Evolutionary conservation across 2,797 vertebrate genomes (phyloP), one percentile per base, ranked within the genome.

Genomic region (Cichlasoma orientale): DNA sequence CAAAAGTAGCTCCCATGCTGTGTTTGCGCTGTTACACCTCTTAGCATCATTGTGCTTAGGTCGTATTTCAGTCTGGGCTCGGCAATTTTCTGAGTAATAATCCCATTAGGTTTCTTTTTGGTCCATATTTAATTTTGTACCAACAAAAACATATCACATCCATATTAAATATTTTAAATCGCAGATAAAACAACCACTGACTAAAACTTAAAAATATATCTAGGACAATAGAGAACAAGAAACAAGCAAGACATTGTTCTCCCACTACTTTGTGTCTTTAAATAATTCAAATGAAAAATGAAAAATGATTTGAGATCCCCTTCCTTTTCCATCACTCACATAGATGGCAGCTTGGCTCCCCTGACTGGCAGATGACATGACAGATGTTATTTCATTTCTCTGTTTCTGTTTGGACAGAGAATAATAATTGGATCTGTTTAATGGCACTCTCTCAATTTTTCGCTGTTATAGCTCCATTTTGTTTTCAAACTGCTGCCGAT

Each of bases 351-450:
- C 79, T 80, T 75, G 86, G 85, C 88, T 91, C 74, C 76, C 80
- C 61, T 90, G 86, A 91, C 78, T 89, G 90, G 84, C 88, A 88
- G 80, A 90, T 68, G 87, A 90, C 80, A 80, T 87, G 89, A 91
- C 88, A 89, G 88, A 91, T 87, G 89, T 88, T 88, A 85, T 86
- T 90, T 90, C 66, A 86, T 87, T 90, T 83, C 78, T 87, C 72
- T 78, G 78, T 79, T 77, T 84, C 77, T 82, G 88, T 91, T 91
- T 89, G 86, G 89, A 88, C 75, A 73, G 71, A 85, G 82, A 83
- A 85, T 74, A 85, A 84, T 86, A 77, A 91, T 82, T 86, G 81
- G 81, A 86, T 86, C 75, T 68, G 33, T 69, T 81, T 75, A 84
- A 78, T 68, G 56, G 76, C 74, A 68, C 69, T 81, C 66, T 63